Base-by-base conservation (phyloP, 2,113 vertebrate species). In the Hemiscyllium ocellatum region DNA sequence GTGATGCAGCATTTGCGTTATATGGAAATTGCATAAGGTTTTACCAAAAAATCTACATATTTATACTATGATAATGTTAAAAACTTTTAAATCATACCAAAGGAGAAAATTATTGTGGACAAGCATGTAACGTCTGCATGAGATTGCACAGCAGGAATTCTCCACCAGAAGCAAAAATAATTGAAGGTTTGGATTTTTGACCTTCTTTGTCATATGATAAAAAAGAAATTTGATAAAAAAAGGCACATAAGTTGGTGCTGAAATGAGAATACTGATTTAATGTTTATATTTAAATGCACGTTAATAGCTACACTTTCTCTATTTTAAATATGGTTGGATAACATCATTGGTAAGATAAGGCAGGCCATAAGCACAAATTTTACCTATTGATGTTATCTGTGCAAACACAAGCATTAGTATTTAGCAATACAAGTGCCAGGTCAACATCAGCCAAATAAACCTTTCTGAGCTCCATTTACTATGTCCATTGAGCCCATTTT, bases 31-130 rank as follows among this genome's bases (percentile, higher is more conserved):
- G 3, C 50, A 90, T 52, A 52, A 29, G 50, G 50, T 19, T 89
- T 90, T 90, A 61, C 52, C 17, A 52, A 90, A 90, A 90, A 52
- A 90, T 90, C 10, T 90, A 90, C 87, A 90, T 61, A 61, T 89
- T 50, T 56, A 89, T 33, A 90, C 87, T 22, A 56, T 4, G 6
- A 50, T n/a, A n/a, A 29, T 13, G 0, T 90, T 52, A 90, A 65
- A 33, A 90, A 33, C 87, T 26, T 5, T 90, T 61, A 61, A 90
- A 61, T 90, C 26, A 90, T 61, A 90, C 10, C 52, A 52, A 90
- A 90, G 61, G 87, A 90, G 52, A 90, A 90, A 6, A 90, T 61
- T 52, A 29, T 65, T 33, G 22, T 90, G 26, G 47, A 90, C 56
- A 90, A 15, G 37, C 26, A 4, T 90, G 87, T 61, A 61, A 56